Base-by-base conservation (phyloP, 2,113 vertebrate genomes). In the Cardinalis cardinalis region DNA sequence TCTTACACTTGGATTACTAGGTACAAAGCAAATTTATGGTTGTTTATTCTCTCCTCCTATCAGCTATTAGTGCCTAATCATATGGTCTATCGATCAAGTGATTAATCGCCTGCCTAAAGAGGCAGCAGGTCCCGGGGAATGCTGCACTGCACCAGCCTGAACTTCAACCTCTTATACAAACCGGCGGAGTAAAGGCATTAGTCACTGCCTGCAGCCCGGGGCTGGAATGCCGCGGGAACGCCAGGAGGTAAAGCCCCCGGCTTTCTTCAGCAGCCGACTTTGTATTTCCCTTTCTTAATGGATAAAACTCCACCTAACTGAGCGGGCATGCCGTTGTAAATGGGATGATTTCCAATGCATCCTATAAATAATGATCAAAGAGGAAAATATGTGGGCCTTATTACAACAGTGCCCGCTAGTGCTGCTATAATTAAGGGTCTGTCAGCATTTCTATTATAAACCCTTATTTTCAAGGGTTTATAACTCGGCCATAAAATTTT, bases 1-100 rank as follows among this genome's bases (percentile, higher is more conserved):
- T 95, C 97, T 97, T 97, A 97, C 97, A 97, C 98, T 98, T 91
- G 97, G 98, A 97, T 98, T 98, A 97, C 97, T 95, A 31, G 13
- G 93, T 96, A 98, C 97, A 98, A 98, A 98, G 97, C 96, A 95
- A 95, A 97, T 98, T 97, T 98, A 97, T 97, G 95, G 95, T 97
- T 97, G 97, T 98, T 98, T 98, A 97, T 98, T 97, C 98, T 97
- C 96, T 96, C 94, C 97, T 97, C 97, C 98, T 97, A 98, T 98
- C 97, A 96, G 97, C 98, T 98, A 98, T 98, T 98, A 98, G 98
- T 97, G 97, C 97, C 98, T 98, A 98, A 98, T 98, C 98, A 98
- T 98, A 98, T 98, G 98, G 98, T 98, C 98, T 98, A 98, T 98
- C 97, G 97, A 98, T 98, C 98, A 98, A 97, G 98, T 98, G 97